phyloP scores from a whole-genome alignment of 1,140 invertebrate species.

The Saxidomus purpurata region DNA sequence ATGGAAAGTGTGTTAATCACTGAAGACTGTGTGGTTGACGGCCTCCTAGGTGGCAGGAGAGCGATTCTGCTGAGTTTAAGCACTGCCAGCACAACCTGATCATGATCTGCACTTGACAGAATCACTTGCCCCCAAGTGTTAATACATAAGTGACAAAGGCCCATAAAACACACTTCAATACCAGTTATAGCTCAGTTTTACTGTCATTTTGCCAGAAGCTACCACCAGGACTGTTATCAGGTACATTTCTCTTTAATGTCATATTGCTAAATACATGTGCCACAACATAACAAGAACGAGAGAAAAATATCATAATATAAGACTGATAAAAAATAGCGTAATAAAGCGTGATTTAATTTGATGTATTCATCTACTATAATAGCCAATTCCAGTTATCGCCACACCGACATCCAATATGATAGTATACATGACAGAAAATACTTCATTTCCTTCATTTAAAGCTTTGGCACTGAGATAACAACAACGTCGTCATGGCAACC shows the following conservation, averaged over 20 bases:
- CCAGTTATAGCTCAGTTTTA: too few relatives aligned
- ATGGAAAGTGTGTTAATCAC: too few relatives aligned
- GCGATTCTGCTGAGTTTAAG: too few relatives aligned
- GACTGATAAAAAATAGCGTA: conserved; percentile 15
- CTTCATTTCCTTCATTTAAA: conserved; percentile 64
- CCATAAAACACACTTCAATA: too few relatives aligned
- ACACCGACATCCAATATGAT: conserved; percentile 42
- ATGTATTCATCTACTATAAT: conserved; percentile 33
- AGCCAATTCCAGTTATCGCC: conserved; percentile 44
- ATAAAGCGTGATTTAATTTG: conserved; percentile 47
- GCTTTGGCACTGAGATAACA: conserved; percentile 43
- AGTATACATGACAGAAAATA: conserved; percentile 57
- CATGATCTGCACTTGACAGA: too few relatives aligned
- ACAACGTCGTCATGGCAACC: conserved; percentile 57
- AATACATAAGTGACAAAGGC: too few relatives aligned
- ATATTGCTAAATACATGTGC: conserved; percentile 19
- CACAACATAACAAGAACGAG: not conserved
- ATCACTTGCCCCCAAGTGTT: too few relatives aligned
- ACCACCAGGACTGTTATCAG: too few relatives aligned
- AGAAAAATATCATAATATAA: conserved; percentile 24
- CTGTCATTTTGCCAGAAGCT: too few relatives aligned
- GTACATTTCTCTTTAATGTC: not conserved
- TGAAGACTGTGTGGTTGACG: too few relatives aligned
- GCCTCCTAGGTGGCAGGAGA: too few relatives aligned
- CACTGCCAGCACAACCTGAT: too few relatives aligned